A percentile compares a stretch with the other conserved stretches of the same genome.
phyloP scores from a whole-genome alignment of 2,113 vertebrate genomes.

The Alosa alosa region DNA sequence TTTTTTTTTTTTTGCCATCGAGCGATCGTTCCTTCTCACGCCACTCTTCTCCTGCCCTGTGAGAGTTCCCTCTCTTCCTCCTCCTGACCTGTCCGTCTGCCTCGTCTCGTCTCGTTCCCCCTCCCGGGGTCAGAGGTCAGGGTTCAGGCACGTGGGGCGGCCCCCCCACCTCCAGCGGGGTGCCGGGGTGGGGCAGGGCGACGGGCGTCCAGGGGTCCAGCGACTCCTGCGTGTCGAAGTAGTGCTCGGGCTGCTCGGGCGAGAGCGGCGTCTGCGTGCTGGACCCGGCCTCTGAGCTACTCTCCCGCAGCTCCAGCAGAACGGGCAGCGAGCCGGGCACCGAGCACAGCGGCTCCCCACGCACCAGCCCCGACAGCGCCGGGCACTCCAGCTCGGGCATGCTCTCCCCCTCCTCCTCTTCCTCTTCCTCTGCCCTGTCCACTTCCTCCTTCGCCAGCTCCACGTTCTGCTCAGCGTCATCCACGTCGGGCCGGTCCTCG shows the following conservation, averaged over 20 bases:
- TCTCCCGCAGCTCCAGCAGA: conserved; percentile 72
- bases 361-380: conserved; percentile 55
- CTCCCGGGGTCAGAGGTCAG: conserved; percentile 33
- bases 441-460: conserved; percentile 19
- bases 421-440: background rate
- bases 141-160: conserved; percentile 53
- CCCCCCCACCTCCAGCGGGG: conserved; percentile 50
- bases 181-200: conserved; percentile 42
- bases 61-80: background rate
- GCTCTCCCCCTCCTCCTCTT: background rate
- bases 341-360: conserved; percentile 61
- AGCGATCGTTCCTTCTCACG: background rate
- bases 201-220: conserved; percentile 60
- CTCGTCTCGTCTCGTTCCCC: background rate
- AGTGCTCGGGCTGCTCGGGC: conserved; percentile 68
- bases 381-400: conserved; percentile 39
- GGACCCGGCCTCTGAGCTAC: conserved; percentile 73
- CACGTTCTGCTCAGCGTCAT: background rate
- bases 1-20: background rate
- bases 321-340: conserved; percentile 66
- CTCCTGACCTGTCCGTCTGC: background rate
- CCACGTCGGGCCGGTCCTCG: background rate
- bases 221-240: conserved; percentile 72
- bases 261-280: conserved; percentile 72
- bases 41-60: background rate